phyloP scores from a whole-genome alignment of 2,797 vertebrate species.

The Pseudocheirus occidentalis region DNA sequence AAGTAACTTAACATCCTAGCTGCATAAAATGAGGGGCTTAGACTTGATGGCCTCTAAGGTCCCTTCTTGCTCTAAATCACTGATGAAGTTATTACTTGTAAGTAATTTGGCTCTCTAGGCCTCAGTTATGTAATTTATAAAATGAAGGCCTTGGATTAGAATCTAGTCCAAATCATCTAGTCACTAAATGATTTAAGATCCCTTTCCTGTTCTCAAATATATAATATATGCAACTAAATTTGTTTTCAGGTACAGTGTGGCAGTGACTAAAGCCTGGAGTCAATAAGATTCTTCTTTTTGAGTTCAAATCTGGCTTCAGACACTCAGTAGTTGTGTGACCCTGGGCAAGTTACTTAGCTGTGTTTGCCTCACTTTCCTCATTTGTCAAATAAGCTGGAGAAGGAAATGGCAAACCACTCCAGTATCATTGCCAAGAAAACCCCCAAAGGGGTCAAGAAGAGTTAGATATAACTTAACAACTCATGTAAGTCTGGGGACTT shows the following conservation, averaged over 20 bases:
- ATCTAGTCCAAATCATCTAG: too few species aligned
- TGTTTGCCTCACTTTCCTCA: background rate
- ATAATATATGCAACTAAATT: background rate
- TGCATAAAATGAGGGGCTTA: background rate
- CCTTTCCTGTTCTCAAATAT: background rate
- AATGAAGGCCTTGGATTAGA: background rate
- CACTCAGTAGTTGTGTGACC: background rate
- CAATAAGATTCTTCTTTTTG: background rate
- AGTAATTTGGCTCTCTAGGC: background rate
- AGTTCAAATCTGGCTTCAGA: background rate
- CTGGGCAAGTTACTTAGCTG: background rate
- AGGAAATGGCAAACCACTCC: background rate
- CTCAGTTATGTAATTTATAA: background rate
- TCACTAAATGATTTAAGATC: background rate
- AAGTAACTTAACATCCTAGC: background rate
- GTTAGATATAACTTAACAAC: background rate
- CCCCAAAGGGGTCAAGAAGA: background rate
- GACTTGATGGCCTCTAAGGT: background rate
- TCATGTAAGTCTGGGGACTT: background rate
- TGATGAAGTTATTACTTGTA: background rate
- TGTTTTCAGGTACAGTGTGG: background rate
- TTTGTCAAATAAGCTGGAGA: background rate
- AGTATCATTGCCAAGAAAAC: background rate
- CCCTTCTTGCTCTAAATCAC: background rate
- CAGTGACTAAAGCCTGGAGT: background rate